Evolutionary conservation across 2,888 invertebrate genomes (phyloP).

Genomic region (Elaeidobius kamerunicus): DNA sequence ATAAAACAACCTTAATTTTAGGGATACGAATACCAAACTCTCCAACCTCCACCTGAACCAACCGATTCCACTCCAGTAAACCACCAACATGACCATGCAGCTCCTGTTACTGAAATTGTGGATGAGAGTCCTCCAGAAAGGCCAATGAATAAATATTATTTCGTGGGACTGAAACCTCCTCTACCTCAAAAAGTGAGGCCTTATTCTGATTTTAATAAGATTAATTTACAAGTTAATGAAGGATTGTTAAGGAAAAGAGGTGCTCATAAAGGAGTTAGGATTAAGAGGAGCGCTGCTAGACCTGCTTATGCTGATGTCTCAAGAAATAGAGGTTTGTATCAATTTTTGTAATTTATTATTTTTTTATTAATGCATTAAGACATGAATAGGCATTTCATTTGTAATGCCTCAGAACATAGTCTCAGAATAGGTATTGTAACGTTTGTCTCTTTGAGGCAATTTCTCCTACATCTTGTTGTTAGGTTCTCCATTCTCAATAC

Average conservation of each 20-base stretch:
- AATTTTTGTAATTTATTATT: too few relatives aligned
- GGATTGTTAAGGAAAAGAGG: constrained; percentile 27
- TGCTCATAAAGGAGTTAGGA: constrained; percentile 30
- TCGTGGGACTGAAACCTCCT: constrained; percentile 48
- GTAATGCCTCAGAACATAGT: too few relatives aligned
- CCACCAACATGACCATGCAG: neutral
- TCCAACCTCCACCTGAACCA: too few relatives aligned
- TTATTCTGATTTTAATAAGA: constrained; percentile 39
- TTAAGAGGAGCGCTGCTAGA: constrained; percentile 38
- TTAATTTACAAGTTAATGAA: constrained; percentile 27
- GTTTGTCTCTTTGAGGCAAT: too few relatives aligned
- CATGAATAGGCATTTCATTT: too few relatives aligned
- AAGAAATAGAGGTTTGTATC: constrained; percentile 36
- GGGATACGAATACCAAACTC: constrained; percentile 4
- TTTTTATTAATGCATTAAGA: too few relatives aligned
- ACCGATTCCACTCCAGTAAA: too few relatives aligned
- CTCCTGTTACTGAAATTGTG: neutral
- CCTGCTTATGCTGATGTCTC: constrained; percentile 41
- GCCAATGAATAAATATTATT: constrained; percentile 41
- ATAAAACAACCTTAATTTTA: constrained; percentile 2
- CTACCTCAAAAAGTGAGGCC: constrained; percentile 37
- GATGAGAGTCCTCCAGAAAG: neutral
- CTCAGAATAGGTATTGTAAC: too few relatives aligned
- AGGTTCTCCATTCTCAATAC: too few relatives aligned
- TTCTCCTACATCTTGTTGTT: too few relatives aligned